These are phyloP conservation scores for Cyanistes caeruleus DNA, from an alignment of 2,113 vertebrate species.

Conservation along the genomic window DNA sequence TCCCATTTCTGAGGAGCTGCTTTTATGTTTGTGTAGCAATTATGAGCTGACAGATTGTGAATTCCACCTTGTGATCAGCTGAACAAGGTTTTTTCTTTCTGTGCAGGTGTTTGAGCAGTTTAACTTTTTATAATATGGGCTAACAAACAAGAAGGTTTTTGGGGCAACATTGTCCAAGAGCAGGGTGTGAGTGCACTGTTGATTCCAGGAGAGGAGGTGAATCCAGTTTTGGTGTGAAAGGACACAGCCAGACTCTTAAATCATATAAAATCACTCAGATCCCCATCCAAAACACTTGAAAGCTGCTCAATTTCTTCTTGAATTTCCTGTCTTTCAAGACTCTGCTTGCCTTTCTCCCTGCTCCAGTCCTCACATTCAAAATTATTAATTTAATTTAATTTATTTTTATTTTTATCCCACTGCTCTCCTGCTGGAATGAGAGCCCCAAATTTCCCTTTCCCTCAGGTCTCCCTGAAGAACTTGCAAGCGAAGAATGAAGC, in stretches of 20 bases:
- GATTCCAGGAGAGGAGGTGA: background rate
- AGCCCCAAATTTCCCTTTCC: background rate
- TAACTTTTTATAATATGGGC: rapidly evolving
- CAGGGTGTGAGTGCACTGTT: rapidly evolving
- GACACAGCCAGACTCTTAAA: background rate
- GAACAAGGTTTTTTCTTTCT: background rate
- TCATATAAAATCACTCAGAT: background rate
- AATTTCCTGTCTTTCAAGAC: background rate
- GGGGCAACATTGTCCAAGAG: background rate
- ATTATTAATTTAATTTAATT: background rate
- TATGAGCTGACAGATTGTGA: background rate
- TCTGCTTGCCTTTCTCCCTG: background rate
- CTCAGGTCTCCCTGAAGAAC: background rate
- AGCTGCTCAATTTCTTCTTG: background rate
- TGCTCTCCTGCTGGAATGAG: background rate
- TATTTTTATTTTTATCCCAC: background rate
- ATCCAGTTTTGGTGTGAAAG: background rate
- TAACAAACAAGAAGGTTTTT: background rate
- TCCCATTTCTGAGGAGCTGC: background rate
- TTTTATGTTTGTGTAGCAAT: background rate
- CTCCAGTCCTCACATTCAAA: background rate
- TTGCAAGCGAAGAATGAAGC: background rate
- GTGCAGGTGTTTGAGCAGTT: background rate
- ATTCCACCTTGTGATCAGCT: background rate
- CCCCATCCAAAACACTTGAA: background rate